Conservation (phyloP, 2,797 vertebrate genomes). For the Macropus fuliginosus region DNA sequence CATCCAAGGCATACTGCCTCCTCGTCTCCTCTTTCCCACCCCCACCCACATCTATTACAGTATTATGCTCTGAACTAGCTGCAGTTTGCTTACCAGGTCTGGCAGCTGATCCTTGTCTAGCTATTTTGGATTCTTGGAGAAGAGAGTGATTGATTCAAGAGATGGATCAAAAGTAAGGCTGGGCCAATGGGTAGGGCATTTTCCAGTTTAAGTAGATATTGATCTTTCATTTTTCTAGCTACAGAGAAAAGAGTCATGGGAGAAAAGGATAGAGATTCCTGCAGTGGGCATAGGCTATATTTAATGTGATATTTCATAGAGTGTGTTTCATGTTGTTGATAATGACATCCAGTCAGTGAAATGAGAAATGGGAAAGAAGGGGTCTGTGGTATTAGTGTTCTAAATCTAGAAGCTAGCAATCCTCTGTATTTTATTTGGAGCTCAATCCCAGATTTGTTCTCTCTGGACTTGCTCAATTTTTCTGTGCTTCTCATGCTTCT, state of each 20-base stretch:
- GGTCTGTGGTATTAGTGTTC: background rate
- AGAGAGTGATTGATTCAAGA: constrained; percentile 12
- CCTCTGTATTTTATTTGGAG: background rate
- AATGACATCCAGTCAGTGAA: background rate
- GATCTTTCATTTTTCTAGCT: constrained; percentile 22
- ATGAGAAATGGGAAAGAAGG: background rate
- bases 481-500: constrained; percentile 6
- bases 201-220: constrained; percentile 14
- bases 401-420: background rate
- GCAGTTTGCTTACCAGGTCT: constrained; percentile 4
- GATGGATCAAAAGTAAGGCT: background rate
- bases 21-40: background rate
- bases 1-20: background rate
- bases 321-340: background rate
- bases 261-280: background rate
- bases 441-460: constrained; percentile 31
- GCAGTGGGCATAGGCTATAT: background rate
- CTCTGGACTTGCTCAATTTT: constrained; percentile 6
- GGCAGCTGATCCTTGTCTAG: constrained; percentile 1
- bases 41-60: background rate
- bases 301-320: constrained; percentile 38
- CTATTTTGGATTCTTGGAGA: constrained; percentile 35
- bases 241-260: background rate
- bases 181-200: background rate
- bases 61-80: background rate